phyloP scores from a whole-genome alignment of 64 coral and sea anemone genomes.

The Catalaphyllia jardinei region DNA sequence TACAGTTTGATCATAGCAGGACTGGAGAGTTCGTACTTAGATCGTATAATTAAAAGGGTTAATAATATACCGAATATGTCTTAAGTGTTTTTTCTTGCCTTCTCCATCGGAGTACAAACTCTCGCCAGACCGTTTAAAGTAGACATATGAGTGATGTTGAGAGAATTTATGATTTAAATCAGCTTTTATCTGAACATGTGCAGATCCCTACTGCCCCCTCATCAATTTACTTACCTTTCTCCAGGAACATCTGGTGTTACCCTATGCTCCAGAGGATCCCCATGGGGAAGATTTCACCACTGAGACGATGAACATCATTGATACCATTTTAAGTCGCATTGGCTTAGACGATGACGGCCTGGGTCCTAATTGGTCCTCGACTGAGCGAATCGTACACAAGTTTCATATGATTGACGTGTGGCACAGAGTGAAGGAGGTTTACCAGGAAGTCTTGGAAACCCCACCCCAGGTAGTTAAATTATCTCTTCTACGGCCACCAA shows the following conservation, averaged over 20 bases:
- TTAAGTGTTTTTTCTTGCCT: too few relatives aligned
- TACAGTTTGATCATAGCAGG: too few relatives aligned
- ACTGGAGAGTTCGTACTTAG: too few relatives aligned
- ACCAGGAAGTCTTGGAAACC: constrained; percentile 38
- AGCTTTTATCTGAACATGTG: neutral
- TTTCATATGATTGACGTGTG: constrained; percentile 94
- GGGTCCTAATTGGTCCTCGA: constrained; percentile 73
- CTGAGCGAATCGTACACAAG: constrained; percentile 83
- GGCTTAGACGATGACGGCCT: constrained; percentile 77
- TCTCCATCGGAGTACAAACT: too few relatives aligned
- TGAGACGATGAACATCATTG: constrained; percentile 83
- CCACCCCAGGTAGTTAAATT: constrained; percentile 59
- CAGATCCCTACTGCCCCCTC: neutral
- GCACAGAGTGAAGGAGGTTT: constrained; percentile 61
- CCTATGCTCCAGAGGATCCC: constrained; percentile 66
- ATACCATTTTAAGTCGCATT: constrained; percentile 66
- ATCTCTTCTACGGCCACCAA: neutral
- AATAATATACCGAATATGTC: too few relatives aligned
- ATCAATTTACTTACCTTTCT: neutral
- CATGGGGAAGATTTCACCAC: constrained; percentile 66
- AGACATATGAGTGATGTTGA: too few relatives aligned
- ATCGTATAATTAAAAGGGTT: too few relatives aligned
- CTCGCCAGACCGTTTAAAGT: too few relatives aligned
- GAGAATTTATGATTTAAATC: too few relatives aligned
- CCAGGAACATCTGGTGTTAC: constrained; percentile 68